These are phyloP conservation scores for Baryphthengus martii DNA, from an alignment of 2,113 vertebrate species.

Conservation along the genomic window DNA sequence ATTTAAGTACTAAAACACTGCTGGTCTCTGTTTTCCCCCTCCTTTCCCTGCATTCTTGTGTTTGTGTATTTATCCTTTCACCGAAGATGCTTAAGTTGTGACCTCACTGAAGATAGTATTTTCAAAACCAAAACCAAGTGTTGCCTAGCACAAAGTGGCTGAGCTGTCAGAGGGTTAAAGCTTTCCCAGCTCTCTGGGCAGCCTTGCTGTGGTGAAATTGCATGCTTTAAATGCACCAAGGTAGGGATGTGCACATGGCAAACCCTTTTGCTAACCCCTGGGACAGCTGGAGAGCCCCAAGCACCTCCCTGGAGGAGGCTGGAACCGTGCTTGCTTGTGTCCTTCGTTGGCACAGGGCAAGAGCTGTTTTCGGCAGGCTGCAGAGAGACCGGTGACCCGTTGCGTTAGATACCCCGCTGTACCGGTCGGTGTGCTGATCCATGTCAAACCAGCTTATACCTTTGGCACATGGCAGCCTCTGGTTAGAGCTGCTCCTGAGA, in stretches of 20 bases:
- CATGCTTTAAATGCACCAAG: not conserved
- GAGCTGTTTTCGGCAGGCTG: not conserved
- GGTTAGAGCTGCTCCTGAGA: not conserved
- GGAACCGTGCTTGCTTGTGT: not conserved
- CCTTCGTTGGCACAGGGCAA: not conserved
- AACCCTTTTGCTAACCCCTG: not conserved
- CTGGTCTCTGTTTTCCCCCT: not conserved
- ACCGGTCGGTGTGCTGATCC: not conserved
- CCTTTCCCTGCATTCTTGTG: not conserved
- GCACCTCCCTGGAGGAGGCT: not conserved
- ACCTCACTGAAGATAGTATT: not conserved
- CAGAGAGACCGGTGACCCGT: not conserved
- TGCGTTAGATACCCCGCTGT: not conserved
- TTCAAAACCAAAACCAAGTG: conserved; percentile 17
- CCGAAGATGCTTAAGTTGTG: not conserved
- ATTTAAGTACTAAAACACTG: not conserved
- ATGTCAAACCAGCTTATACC: not conserved
- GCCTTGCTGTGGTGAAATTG: not conserved
- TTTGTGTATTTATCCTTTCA: conserved; percentile 13
- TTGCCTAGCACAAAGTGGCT: not conserved
- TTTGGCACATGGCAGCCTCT: not conserved
- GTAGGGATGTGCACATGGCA: not conserved
- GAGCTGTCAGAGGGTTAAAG: not conserved
- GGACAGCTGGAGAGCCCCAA: not conserved
- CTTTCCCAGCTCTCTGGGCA: not conserved